phyloP scores from a whole-genome alignment of 2,888 invertebrate genomes.

The Sialis fuliginosa region DNA sequence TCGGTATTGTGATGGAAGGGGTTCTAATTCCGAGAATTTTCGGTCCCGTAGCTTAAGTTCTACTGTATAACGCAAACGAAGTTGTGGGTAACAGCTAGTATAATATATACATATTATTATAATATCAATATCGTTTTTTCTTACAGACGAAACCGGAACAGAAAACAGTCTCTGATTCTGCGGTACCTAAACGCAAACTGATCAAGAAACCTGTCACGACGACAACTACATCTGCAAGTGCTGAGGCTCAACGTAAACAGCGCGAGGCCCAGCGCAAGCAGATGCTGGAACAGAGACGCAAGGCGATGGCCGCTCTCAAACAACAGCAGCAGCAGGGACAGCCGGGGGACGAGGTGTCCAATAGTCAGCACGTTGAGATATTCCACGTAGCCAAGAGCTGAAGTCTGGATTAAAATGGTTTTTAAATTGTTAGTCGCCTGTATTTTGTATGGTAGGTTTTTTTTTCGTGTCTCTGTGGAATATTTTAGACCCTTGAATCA shows the following conservation, averaged over 20 bases:
- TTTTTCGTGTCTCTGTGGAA: no score
- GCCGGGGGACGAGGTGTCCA: slow-evolving; percentile 5
- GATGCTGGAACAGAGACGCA: slow-evolving; percentile 58
- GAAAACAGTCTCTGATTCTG: background rate
- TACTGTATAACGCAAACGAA: no score
- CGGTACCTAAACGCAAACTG: background rate
- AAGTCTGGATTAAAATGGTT: no score
- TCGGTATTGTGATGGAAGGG: no score
- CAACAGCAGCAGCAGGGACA: slow-evolving; percentile 14
- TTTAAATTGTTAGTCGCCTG: no score
- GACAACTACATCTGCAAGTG: slow-evolving; percentile 26
- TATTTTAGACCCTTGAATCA: no score
- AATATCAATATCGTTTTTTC: background rate
- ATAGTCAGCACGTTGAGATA: slow-evolving; percentile 23
- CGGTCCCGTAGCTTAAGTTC: no score
- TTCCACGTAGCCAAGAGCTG: slow-evolving; percentile 9
- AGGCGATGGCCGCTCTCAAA: slow-evolving; percentile 28
- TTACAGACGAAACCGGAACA: slow-evolving; percentile 2
- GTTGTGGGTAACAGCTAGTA: no score
- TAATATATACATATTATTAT: background rate
- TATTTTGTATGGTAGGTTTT: no score
- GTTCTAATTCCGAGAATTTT: no score
- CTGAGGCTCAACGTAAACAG: slow-evolving; percentile 28
- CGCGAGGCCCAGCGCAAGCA: slow-evolving; percentile 60
- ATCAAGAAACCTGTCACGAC: slow-evolving; percentile 9